phyloP scores from a whole-genome alignment of 2,113 vertebrate species.

The Craseonycteris thonglongyai region DNA sequence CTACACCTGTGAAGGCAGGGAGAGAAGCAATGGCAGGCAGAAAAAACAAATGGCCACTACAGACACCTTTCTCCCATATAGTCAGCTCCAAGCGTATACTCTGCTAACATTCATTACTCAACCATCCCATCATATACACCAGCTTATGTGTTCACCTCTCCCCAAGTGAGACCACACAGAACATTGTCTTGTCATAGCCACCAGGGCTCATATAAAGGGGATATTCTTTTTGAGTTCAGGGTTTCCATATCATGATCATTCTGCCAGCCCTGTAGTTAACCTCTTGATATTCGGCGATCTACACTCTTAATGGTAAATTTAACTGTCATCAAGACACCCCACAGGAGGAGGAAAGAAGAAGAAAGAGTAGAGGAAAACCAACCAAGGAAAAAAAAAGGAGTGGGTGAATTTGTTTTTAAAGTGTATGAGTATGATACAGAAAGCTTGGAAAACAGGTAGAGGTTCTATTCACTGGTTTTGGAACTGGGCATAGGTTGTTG shows the following conservation, averaged over 20 bases:
- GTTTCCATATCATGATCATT: not conserved
- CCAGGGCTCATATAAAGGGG: not conserved
- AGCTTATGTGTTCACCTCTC: not conserved
- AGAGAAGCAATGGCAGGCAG: not conserved
- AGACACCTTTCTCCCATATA: not conserved
- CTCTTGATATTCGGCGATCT: not conserved
- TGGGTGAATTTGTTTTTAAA: not conserved
- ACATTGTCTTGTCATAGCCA: not conserved
- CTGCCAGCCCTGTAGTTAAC: not conserved
- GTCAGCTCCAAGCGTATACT: not conserved
- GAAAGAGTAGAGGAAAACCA: not conserved
- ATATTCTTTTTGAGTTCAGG: not conserved
- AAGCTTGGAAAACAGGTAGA: not conserved
- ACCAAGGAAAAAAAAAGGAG: not conserved
- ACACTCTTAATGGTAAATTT: not conserved
- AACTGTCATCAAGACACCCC: not conserved
- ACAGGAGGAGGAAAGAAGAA: not conserved
- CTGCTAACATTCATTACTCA: not conserved
- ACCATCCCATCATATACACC: too few relatives aligned
- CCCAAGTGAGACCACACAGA: not conserved
- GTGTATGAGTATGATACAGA: not conserved
- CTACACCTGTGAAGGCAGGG: not conserved
- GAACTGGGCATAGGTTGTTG: too few relatives aligned
- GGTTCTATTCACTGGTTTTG: not conserved
- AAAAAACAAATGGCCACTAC: not conserved